Conservation (phyloP, 2,113 vertebrate genomes). For the Passer domesticus region DNA sequence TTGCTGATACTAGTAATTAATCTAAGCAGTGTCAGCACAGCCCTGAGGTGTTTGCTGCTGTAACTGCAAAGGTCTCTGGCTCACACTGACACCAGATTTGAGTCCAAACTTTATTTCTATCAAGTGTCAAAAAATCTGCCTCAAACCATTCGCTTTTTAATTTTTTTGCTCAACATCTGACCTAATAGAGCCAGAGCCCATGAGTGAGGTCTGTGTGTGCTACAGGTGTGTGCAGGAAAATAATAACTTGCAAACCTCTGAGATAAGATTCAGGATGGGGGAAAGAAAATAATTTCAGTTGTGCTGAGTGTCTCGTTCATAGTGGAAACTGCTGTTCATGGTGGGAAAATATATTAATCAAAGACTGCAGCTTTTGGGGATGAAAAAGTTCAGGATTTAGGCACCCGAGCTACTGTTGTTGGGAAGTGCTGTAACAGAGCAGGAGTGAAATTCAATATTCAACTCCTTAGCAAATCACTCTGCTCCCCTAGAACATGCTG, state of each 20-base stretch:
- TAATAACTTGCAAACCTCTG: neutral
- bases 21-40: neutral
- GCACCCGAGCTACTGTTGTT: neutral
- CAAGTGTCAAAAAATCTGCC: neutral
- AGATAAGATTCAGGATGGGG: neutral
- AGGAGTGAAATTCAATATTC: neutral
- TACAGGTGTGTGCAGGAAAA: neutral
- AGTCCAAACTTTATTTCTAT: neutral
- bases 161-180: neutral
- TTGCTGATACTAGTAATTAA: neutral
- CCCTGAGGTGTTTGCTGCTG: neutral
- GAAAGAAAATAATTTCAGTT: neutral
- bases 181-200: neutral
- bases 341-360: neutral
- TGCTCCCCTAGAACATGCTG: neutral
- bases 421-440: neutral
- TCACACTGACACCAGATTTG: neutral
- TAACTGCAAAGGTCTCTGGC: accelerated
- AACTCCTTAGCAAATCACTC: neutral
- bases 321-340: neutral
- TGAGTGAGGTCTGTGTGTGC: neutral
- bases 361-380: neutral
- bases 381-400: neutral
- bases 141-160: neutral
- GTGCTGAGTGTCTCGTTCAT: accelerated